Evolutionary conservation across 1,140 invertebrate genomes (phyloP).

Genomic region (Polypedilum vanderplanki): DNA sequence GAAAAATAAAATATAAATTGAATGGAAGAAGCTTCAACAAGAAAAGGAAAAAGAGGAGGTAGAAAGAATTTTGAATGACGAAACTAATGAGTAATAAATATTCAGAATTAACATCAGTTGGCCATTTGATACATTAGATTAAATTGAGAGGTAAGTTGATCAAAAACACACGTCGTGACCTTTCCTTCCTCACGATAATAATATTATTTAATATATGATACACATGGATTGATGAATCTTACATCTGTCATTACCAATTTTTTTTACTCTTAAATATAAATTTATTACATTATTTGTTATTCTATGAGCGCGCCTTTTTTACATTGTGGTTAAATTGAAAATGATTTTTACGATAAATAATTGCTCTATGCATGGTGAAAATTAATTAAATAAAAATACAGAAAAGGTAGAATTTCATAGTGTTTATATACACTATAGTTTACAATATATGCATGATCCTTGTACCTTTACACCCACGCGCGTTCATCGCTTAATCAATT

Average conservation of each 20-base stretch:
- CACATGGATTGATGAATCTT: background rate
- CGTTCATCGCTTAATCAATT: background rate
- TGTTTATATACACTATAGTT: background rate
- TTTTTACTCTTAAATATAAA: constrained; percentile 12
- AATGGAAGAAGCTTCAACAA: background rate
- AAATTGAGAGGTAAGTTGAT: too few species aligned
- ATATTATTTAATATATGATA: constrained; percentile 13
- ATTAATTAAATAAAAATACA: background rate
- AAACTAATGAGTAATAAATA: too few species aligned
- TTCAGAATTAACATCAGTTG: too few species aligned
- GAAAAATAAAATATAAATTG: constrained; percentile 6
- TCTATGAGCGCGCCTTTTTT: background rate
- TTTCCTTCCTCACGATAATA: background rate
- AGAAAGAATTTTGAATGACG: too few species aligned
- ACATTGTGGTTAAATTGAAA: background rate
- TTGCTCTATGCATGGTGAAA: constrained; percentile 4
- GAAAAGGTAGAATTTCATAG: background rate
- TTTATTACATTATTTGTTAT: constrained; percentile 3
- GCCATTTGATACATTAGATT: too few species aligned
- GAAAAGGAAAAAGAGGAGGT: too few species aligned
- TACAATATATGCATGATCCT: background rate
- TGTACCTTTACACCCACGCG: background rate
- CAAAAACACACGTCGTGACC: background rate
- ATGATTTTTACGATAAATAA: background rate
- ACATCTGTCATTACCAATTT: background rate